Evolutionary conservation across 2,888 invertebrate genomes (phyloP).

Genomic region (Diplazon laetatorius): DNA sequence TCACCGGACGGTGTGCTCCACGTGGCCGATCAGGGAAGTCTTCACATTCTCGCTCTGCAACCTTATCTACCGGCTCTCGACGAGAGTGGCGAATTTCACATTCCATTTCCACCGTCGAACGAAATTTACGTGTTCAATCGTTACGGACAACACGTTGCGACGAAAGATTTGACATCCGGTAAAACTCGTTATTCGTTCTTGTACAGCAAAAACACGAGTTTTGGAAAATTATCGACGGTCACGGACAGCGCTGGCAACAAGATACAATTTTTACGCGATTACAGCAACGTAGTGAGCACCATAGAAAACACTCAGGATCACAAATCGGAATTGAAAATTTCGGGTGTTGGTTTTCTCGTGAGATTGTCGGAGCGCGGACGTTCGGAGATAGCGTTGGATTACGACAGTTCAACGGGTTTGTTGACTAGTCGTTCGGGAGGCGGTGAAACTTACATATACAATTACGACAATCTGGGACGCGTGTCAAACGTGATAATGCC

Average conservation of each 20-base stretch:
- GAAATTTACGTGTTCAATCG: conserved; percentile 97
- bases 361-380: conserved; percentile 94
- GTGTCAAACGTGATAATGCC: conserved; percentile 94
- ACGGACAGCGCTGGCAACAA: conserved; percentile 97
- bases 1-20: conserved; percentile 98
- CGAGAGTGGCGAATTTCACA: conserved; percentile 95
- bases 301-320: conserved; percentile 97
- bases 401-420: conserved; percentile 94
- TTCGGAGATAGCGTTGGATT: conserved; percentile 94
- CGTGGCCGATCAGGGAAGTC: conserved; percentile 96
- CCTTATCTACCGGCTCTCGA: conserved; percentile 94
- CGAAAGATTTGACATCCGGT: conserved; percentile 97
- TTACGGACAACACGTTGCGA: conserved; percentile 98
- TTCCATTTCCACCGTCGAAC: conserved; percentile 95
- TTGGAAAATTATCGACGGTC: conserved; percentile 96
- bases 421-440: conserved; percentile 93
- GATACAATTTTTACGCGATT: conserved; percentile 95
- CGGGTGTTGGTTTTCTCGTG: conserved; percentile 95
- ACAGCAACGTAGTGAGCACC: conserved; percentile 95
- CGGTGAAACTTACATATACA: conserved; percentile 94
- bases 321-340: conserved; percentile 95
- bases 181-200: conserved; percentile 97
- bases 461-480: conserved; percentile 94
- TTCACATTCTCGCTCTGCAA: conserved; percentile 92
- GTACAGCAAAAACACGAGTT: conserved; percentile 98